Evolutionary conservation across 2,888 invertebrate genomes (phyloP).

Genomic region (Calliscelio sp.): DNA sequence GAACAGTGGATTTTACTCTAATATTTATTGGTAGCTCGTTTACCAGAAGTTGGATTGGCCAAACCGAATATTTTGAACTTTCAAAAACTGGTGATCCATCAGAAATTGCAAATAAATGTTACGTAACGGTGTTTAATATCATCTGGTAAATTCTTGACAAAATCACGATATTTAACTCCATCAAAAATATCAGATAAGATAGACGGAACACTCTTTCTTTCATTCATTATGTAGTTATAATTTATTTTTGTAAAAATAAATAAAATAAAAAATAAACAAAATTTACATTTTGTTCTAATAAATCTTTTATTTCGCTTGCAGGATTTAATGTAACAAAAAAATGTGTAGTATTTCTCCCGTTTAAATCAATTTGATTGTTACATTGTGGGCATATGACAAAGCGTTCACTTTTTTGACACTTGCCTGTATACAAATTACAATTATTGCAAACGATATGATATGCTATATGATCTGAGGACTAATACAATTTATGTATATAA

Average conservation of each 20-base stretch:
- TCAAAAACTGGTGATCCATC: not conserved
- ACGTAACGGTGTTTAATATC: not conserved
- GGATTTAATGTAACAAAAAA: not conserved
- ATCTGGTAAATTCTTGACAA: conserved; percentile 22
- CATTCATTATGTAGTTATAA: not conserved
- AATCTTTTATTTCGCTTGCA: not conserved
- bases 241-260: too few species aligned
- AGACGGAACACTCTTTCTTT: not conserved
- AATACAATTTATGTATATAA: conserved; percentile 18
- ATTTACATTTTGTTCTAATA: not conserved
- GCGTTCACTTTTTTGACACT: not conserved
- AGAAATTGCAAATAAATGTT: not conserved
- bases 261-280: too few species aligned
- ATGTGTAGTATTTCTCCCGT: not conserved
- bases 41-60: conserved; percentile 1
- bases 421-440: conserved; percentile 5
- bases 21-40: not conserved
- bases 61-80: conserved; percentile 4
- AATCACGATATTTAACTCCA: conserved; percentile 3
- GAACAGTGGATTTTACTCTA: not conserved
- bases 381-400: not conserved
- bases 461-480: not conserved
- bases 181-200: conserved; percentile 7
- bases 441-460: conserved; percentile 19
- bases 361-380: not conserved